Evolutionary conservation across 2,888 invertebrate genomes (phyloP), one percentile per base, ranked within the genome.

Genomic region (Brachyopa scutellaris): DNA sequence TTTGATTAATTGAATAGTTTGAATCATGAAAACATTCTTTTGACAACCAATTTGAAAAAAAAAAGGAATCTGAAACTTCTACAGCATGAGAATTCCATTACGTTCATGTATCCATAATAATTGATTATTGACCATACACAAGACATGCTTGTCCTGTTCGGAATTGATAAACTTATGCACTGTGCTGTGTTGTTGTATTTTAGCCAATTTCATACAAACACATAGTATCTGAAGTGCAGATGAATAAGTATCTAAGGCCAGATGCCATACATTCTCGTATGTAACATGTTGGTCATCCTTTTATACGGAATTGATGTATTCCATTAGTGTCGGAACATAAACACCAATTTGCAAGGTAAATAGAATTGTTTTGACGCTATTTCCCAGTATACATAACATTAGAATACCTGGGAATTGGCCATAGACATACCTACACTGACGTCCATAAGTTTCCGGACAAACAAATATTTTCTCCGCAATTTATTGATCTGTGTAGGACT

Each of bases 261-360:
- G 19, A 69, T 55, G 17, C 42, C 38, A 11, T n/a, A n/a, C n/a
- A n/a, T n/a, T n/a, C n/a, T n/a, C n/a, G n/a, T n/a, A n/a, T n/a
- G n/a, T n/a, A n/a, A n/a, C n/a, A n/a, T 55, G 11, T 53, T 55
- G 53, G 64, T 47, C 6, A 13, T 64, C 45, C 26, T 76, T 45
- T 29, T 31, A 47, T 29, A 45, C 13, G 47, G 33, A 70, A 62
- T 62, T 70, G 62, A 77, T 70, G 64, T 57, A 77, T 72, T 57
- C 47, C 62, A 70, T 70, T 55, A 62, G 53, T 70, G 55, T 42
- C 33, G 9, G 19, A 62, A 49, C 13, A 70, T 62, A 64, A 57
- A 64, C n/a, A 64, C 47, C 55, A 64, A 70, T 70, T 62, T 64
- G 26, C 19, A 70, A 33, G 33, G 40, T 77, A 70, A 70, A 70